These are phyloP conservation scores for Drosophila putrida DNA, from an alignment of 2,888 invertebrate genomes.

Conservation along the genomic window DNA sequence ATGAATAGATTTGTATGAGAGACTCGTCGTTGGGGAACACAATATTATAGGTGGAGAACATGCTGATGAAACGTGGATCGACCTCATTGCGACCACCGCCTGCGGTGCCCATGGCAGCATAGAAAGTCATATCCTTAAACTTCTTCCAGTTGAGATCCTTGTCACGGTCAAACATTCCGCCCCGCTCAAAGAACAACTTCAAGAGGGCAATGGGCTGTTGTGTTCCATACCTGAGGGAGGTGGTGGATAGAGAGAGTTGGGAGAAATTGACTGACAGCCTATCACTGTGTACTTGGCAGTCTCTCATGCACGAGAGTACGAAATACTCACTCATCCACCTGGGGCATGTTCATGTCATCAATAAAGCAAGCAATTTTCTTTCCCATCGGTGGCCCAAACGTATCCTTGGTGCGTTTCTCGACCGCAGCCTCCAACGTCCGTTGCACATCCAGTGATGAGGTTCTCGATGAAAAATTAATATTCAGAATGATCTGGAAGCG, in stretches of 20 bases:
- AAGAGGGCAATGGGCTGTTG: conserved; percentile 97
- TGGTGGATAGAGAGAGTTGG: neutral
- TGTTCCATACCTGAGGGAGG: conserved; percentile 89
- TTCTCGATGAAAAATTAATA: conserved; percentile 96
- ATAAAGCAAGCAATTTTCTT: conserved; percentile 95
- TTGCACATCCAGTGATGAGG: conserved; percentile 96
- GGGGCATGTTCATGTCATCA: conserved; percentile 98
- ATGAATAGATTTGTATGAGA: conserved; percentile 92
- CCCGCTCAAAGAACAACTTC: conserved; percentile 95
- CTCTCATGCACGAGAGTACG: conserved; percentile 4
- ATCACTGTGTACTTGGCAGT: conserved; percentile 24
- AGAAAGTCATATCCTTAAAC: conserved; percentile 91
- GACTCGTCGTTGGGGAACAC: conserved; percentile 93
- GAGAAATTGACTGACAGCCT: conserved; percentile 18
- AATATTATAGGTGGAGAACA: conserved; percentile 95
- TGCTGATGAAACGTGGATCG: conserved; percentile 95
- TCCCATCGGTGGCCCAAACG: conserved; percentile 95
- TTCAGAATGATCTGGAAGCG: conserved; percentile 89
- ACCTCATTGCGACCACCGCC: conserved; percentile 96
- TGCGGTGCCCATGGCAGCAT: conserved; percentile 94
- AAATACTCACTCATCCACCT: conserved; percentile 86
- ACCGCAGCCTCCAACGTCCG: conserved; percentile 94
- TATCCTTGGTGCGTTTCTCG: conserved; percentile 95
- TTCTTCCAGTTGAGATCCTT: conserved; percentile 96
- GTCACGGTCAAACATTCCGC: conserved; percentile 95